Evolutionary conservation across 2,113 vertebrate genomes (phyloP).

Genomic region (Nicator chloris): DNA sequence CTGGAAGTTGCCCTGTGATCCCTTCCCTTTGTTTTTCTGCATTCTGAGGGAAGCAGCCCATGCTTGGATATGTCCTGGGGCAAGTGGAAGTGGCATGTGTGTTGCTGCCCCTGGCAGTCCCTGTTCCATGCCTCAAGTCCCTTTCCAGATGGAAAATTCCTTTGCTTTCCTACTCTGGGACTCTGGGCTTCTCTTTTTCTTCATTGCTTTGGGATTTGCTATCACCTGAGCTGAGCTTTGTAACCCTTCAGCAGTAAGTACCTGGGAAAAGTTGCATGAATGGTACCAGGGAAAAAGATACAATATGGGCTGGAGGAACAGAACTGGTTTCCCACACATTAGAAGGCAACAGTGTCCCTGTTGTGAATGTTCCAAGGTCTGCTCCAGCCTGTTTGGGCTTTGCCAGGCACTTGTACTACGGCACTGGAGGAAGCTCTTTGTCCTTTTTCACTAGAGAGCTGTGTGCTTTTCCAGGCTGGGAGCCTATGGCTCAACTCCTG

Average conservation of each 20-base stretch:
- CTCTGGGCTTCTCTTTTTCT: not conserved
- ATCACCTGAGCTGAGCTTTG: not conserved
- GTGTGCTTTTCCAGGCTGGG: not conserved
- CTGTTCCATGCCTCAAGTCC: not conserved
- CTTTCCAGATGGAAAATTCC: constrained; percentile 42
- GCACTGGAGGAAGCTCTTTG: not conserved
- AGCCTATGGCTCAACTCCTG: not conserved
- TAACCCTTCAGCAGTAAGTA: not conserved
- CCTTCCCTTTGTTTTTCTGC: constrained; percentile 15
- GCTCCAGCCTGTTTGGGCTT: not conserved
- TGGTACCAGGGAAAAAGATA: not conserved
- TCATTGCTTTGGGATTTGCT: constrained; percentile 15
- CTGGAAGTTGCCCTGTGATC: constrained; percentile 23
- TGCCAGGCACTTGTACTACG: not conserved
- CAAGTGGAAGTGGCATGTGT: not conserved
- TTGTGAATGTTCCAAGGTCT: not conserved
- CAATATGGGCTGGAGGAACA: not conserved
- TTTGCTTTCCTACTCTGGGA: not conserved
- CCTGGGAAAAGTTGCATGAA: not conserved
- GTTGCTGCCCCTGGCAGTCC: not conserved
- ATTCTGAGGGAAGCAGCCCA: not conserved
- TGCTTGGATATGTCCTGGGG: constrained; percentile 7
- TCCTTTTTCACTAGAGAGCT: not conserved
- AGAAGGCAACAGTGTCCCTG: not conserved
- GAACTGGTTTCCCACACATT: not conserved